Evolutionary conservation across 2,113 vertebrate species (phyloP).

Genomic region (Phainopepla nitens): DNA sequence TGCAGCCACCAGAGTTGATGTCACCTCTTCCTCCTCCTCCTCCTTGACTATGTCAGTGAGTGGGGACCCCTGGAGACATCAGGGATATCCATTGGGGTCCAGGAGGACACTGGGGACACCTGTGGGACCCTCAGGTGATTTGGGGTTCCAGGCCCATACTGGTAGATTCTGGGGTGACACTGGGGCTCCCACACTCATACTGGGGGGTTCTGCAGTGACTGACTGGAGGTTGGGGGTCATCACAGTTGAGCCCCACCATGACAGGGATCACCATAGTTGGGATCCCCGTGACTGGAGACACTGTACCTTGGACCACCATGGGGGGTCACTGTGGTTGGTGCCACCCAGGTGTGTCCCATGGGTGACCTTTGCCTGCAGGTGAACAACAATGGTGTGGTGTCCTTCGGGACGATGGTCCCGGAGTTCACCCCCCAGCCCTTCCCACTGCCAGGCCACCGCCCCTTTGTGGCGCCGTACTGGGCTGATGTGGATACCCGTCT

Average conservation of each 20-base stretch:
- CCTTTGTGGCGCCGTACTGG: slow-evolving; percentile 56
- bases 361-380: slow-evolving; percentile 10
- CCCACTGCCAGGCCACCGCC: background rate
- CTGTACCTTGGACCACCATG: background rate
- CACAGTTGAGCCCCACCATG: too few species aligned
- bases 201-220: background rate
- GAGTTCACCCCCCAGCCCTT: background rate
- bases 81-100: background rate
- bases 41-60: background rate
- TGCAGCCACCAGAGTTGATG: background rate
- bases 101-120: background rate
- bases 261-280: background rate
- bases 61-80: background rate
- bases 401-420: background rate
- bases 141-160: background rate
- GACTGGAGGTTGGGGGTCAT: background rate
- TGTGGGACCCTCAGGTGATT: background rate
- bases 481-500: slow-evolving; percentile 56
- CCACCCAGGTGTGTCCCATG: background rate
- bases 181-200: background rate
- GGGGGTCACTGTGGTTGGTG: background rate
- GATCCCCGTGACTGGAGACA: background rate
- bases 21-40: background rate
- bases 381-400: slow-evolving; percentile 70
- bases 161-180: background rate